Base-by-base conservation (phyloP, 2,888 invertebrate genomes). In the Endotricha flammealis region DNA sequence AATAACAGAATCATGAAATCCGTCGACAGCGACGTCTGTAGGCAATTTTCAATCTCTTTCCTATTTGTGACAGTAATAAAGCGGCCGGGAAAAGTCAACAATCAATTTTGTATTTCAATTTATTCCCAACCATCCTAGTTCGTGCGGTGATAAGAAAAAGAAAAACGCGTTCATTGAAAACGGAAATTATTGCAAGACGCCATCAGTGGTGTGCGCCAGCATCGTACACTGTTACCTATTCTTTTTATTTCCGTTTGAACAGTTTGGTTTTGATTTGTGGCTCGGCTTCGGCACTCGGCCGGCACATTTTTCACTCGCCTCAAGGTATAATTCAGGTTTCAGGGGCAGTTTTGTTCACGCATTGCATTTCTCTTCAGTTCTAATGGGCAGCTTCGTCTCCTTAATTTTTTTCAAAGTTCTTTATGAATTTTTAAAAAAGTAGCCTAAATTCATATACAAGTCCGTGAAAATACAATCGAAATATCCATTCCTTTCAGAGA, bases 101-200 rank as follows among this genome's bases (percentile, higher is more conserved):
- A 86, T 86, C 87, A 85, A 86, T 86, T 87, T 87, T 82, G 83
- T 86, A 85, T 87, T 87, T 85, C 87, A 82, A 86, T 86, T 85
- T 85, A 85, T 83, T 85, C 80, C 82, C 77, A 77, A 75, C 80
- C 83, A 79, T 81, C 83, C 72, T 82, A 85, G 86, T 86, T 85
- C 75, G 80, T 77, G 74, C 73, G 80, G 60, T 79, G 83, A 85
- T 85, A 86, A 85, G 85, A 85, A 83, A 85, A 85, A 85, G 77
- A 81, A 81, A 81, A 83, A 74, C 71, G 73, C 77, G 68, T 59
- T 87, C 85, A 87, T 85, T 87, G 79, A 72, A 74, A 85, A 74
- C 87, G 87, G 87, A 87, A 87, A 87, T 87, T 87, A 83, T 83
- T 83, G 83, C 85, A 83, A 83, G 83, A 85, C 76, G 81, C 79